Evolutionary conservation across 2,888 invertebrate genomes (phyloP).

Genomic region (Alloscopus bannaensis): DNA sequence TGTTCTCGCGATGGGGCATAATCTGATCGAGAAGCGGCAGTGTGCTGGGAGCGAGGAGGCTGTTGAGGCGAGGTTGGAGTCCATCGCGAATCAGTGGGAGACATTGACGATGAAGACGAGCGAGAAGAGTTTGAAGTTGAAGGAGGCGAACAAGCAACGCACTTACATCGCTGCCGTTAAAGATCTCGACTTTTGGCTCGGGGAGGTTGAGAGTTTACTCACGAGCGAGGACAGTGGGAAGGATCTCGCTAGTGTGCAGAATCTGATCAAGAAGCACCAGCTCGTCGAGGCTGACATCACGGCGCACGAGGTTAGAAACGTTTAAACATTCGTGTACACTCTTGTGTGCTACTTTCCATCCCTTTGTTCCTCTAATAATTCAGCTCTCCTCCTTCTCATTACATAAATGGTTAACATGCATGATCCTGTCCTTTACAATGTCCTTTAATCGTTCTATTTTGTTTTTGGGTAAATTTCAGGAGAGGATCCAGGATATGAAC

Average conservation of each 20-base stretch:
- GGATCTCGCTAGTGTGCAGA: constrained; percentile 98
- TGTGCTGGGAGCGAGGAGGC: constrained; percentile 99
- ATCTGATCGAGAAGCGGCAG: constrained; percentile 94
- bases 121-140: constrained; percentile 97
- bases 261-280: constrained; percentile 98
- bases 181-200: constrained; percentile 99
- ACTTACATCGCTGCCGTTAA: constrained; percentile 99
- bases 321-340: too few species aligned
- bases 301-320: constrained; percentile 90
- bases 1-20: constrained; percentile 95
- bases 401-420: too few species aligned
- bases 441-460: too few species aligned
- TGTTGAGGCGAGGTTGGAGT: constrained; percentile 90
- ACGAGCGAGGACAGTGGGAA: constrained; percentile 98
- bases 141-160: constrained; percentile 99
- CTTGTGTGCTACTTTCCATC: too few species aligned
- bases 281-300: constrained; percentile 98
- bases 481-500: constrained; percentile 95
- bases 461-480: too few species aligned
- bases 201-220: constrained; percentile 96
- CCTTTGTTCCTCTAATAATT: too few species aligned
- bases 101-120: constrained; percentile 97
- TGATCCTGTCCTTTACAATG: too few species aligned
- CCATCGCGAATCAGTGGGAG: constrained; percentile 99
- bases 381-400: too few species aligned